Base-by-base conservation (phyloP, 1,140 invertebrate genomes). In the Drosophila albomicans region DNA sequence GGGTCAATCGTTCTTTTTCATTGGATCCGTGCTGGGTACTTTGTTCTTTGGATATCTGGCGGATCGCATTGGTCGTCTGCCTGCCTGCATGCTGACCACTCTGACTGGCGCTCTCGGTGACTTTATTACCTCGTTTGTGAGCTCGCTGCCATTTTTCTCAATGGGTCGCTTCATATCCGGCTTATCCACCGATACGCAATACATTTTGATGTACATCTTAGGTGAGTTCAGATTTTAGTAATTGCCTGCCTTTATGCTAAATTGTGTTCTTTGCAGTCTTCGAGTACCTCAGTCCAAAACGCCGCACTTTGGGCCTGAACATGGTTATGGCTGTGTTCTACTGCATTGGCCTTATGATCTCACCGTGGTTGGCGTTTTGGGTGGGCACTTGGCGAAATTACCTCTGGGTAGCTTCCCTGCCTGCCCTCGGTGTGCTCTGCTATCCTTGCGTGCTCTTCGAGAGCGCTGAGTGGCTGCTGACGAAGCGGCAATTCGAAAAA, bases 181-280 rank as follows among this genome's bases (percentile, higher is more conserved):
- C 2, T 75, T 94, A 4, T 94, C 94, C 3, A 94, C 94, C 20
- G 94, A 95, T 74, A 93, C 93, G 1, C 93, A 94, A 66, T 95
- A 94, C 70, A 93, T 94, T 15, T 93, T 95, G 75, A 95, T 95
- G 94, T 95, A 95, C 65, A 95, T 95, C 56, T 93, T 95, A 67
- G 94, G 94, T 94, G 75, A 87, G 91, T 65, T 5, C n/a, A 1
- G 0, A 16, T 2, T 25, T 25, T 25, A 2, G 30, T 4, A n/a
- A 6, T 6, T 25, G 1, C 20, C 20, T 5, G 6, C 25, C 20
- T 5, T 4, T 0, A 16, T 0, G 1, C n/a, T 28, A 1, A 1
- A 8, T 6, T 10, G 5, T 8, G 5, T 57, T 16, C 3, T 20
- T 61, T 92, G n/a, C 92, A 86, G 94, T 95, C 0, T 93, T 95